Evolutionary conservation across 2,113 vertebrate species (phyloP).

Genomic region (Chlamydotis undulata): DNA sequence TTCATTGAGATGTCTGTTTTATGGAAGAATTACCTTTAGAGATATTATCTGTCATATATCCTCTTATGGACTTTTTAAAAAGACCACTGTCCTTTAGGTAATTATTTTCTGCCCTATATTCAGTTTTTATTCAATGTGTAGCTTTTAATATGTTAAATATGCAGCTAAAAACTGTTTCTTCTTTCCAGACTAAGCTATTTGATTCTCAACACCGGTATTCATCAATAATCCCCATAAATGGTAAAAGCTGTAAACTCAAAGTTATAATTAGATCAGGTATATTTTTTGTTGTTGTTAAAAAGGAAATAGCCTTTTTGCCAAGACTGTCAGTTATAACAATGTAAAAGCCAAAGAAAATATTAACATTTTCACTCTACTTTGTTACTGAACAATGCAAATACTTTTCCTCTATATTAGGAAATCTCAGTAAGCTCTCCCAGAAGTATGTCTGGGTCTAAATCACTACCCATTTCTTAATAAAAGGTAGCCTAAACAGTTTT

Average conservation of each 20-base stretch:
- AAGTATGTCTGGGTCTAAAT: slow-evolving; percentile 1
- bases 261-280: slow-evolving; percentile 74
- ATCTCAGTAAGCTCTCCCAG: slow-evolving; percentile 25
- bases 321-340: slow-evolving; percentile 72
- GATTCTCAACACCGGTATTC: slow-evolving; percentile 28
- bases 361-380: slow-evolving; percentile 66
- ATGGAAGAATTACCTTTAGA: background rate
- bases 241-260: slow-evolving; percentile 58
- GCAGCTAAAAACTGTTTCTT: background rate
- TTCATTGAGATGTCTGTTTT: background rate
- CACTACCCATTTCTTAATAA: background rate
- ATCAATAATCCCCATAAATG: slow-evolving; percentile 53
- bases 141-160: background rate
- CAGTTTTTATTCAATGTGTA: background rate
- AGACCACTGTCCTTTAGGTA: background rate
- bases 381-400: slow-evolving; percentile 58
- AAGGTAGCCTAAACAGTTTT: background rate
- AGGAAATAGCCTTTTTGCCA: slow-evolving; percentile 59
- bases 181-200: slow-evolving; percentile 31
- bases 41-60: background rate
- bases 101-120: background rate
- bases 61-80: background rate
- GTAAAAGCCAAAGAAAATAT: slow-evolving; percentile 69
- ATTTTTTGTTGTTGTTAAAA: slow-evolving; percentile 70
- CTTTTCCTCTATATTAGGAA: slow-evolving; percentile 53